Conservation (phyloP, 2,888 invertebrate species). For the Smittia aterrima region DNA sequence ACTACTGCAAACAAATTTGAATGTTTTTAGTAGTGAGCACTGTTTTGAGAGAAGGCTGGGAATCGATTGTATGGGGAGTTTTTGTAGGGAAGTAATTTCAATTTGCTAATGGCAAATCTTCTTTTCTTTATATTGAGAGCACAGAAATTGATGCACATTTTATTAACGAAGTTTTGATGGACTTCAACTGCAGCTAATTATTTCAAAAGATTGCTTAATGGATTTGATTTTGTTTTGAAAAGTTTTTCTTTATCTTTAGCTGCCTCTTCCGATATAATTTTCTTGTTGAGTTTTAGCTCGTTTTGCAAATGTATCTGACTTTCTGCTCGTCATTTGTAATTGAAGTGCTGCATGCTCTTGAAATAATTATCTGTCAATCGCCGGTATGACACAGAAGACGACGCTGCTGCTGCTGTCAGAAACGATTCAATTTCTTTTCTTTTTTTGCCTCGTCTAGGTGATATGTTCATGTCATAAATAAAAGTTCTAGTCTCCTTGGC, state of each 20-base stretch:
- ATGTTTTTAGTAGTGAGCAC: too few relatives aligned
- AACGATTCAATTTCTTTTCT: slow-evolving; percentile 1
- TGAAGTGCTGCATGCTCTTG: slow-evolving; percentile 1
- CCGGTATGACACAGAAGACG: slow-evolving; percentile 1
- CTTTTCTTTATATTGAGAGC: not conserved
- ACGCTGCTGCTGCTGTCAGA: not conserved
- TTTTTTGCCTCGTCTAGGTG: not conserved
- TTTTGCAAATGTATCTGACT: not conserved
- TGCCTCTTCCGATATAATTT: slow-evolving; percentile 22
- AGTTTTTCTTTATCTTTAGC: not conserved
- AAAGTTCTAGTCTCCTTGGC: slow-evolving; percentile 2
- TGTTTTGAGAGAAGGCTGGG: too few relatives aligned
- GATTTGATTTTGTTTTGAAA: not conserved
- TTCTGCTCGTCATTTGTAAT: not conserved
- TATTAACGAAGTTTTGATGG: not conserved
- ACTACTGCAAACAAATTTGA: not conserved
- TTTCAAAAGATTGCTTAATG: not conserved
- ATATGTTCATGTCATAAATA: slow-evolving; percentile 25
- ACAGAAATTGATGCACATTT: not conserved
- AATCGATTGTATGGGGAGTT: too few relatives aligned
- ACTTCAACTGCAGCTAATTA: not conserved
- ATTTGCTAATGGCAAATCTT: not conserved
- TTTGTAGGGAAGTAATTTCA: too few relatives aligned
- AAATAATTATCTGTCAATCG: slow-evolving; percentile 9
- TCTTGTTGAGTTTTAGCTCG: not conserved